A percentile compares a stretch with the other conserved stretches of the same genome.
Conservation (phyloP, 1,140 invertebrate species). For the Diabrotica undecimpunctata region DNA sequence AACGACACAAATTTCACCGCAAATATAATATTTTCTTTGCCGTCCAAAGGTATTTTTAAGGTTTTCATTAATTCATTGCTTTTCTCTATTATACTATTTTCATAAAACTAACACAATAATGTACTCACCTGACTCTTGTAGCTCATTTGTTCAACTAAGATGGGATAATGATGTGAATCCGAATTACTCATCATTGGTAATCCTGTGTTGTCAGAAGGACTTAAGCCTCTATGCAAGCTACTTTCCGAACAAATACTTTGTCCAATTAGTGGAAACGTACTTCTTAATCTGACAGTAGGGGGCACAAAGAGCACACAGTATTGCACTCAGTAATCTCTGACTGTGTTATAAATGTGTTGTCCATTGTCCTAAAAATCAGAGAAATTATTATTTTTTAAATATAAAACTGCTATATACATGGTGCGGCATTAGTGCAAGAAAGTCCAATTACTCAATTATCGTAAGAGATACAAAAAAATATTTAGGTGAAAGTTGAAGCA, state of each 20-base stretch:
- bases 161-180: slow-evolving; percentile 72
- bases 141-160: slow-evolving; percentile 79
- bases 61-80: too few relatives aligned
- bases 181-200: slow-evolving; percentile 66
- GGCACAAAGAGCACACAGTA: slow-evolving; percentile 76
- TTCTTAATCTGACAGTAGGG: slow-evolving; percentile 73
- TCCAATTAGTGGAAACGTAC: slow-evolving; percentile 69
- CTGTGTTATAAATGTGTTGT: slow-evolving; percentile 35
- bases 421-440: too few relatives aligned
- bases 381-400: background rate
- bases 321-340: slow-evolving; percentile 74
- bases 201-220: slow-evolving; percentile 67
- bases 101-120: too few relatives aligned
- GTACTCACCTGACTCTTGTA: slow-evolving; percentile 63
- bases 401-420: too few relatives aligned
- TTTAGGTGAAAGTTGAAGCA: too few relatives aligned
- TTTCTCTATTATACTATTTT: too few relatives aligned
- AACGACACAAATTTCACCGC: too few relatives aligned
- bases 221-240: slow-evolving; percentile 56
- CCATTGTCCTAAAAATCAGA: slow-evolving; percentile 10
- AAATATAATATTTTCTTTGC: too few relatives aligned
- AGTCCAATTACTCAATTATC: too few relatives aligned
- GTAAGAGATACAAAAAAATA: too few relatives aligned
- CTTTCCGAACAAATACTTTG: slow-evolving; percentile 50
- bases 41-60: too few relatives aligned